Evolutionary conservation across 2,113 vertebrate species (phyloP), one percentile per base, ranked within the genome.

Genomic region (Anhinga anhinga): DNA sequence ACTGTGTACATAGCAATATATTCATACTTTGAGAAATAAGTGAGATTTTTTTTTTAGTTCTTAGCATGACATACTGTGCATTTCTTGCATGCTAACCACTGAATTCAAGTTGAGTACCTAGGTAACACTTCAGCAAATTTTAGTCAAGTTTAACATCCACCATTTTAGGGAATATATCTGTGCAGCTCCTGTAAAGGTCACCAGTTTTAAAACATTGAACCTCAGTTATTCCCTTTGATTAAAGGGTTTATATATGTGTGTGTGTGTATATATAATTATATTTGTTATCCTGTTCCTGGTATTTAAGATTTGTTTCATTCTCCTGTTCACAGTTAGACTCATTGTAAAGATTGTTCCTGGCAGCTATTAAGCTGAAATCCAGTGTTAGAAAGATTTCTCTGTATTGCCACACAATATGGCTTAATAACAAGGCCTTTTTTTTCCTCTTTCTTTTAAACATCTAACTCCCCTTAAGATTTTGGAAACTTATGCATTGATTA

Each of bases 101-200:
- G 78, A 82, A 83, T 67, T 82, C 88, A 81, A 90, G 89, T 82
- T 58, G 73, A 93, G 65, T 71, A 82, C 82, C 44, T 87, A 74
- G 32, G 66, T 90, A 95, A 63, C 45, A 42, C 89, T 96, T 97
- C 93, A 93, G 95, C 67, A 69, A 89, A 72, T 92, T 92, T 97
- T 90, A 91, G 30, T 76, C 61, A 76, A 72, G 74, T 73, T 81
- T 84, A 93, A 58, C 76, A 91, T 69, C 82, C 49, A 50, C 23
- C 74, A 66, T 91, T 93, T 89, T 79, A 82, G 47, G 47, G 23
- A 71, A 76, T 44, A 50, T 40, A 32, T 74, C 69, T 87, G 11
- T 82, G 23, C 50, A 66, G 65, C 69, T 92, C 80, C 79, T 11
- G 2, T 94, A 95, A 97, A 94, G 40, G 55, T 95, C 70, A 82